These are phyloP conservation scores for Pseudanteris insignis DNA, from an alignment of 2,888 invertebrate species.

Conservation along the genomic window DNA sequence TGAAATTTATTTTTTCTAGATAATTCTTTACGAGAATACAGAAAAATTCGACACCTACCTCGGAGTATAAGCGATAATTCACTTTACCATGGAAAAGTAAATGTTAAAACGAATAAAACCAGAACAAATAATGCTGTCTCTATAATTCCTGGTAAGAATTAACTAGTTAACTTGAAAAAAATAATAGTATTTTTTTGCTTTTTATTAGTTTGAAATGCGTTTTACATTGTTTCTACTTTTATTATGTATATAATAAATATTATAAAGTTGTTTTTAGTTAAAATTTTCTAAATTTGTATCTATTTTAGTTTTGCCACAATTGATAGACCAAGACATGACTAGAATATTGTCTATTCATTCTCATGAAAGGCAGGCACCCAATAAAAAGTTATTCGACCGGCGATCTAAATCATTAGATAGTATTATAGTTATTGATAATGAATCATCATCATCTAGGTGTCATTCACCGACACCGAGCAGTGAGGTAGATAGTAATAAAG, in stretches of 20 bases:
- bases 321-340: constrained; percentile 65
- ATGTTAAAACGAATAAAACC: constrained; percentile 55
- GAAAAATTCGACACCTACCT: constrained; percentile 61
- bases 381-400: constrained; percentile 55
- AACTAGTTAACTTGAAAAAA: no score
- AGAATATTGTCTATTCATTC: constrained; percentile 55
- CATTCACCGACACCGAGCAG: constrained; percentile 91
- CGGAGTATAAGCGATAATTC: constrained; percentile 66
- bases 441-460: constrained; percentile 74
- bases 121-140: constrained; percentile 55
- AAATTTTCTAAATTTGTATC: no score
- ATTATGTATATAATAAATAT: no score
- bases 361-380: constrained; percentile 40
- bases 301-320: constrained; percentile 64
- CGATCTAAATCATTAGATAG: constrained; percentile 64
- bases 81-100: constrained; percentile 60
- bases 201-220: no score
- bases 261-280: no score
- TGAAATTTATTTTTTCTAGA: constrained; percentile 52
- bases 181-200: no score
- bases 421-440: constrained; percentile 65
- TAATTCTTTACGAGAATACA: constrained; percentile 58
- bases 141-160: constrained; percentile 61
- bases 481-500: constrained; percentile 86
- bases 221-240: no score